Percentiles rank a stretch among this genome's conserved stretches.
Conservation (phyloP, 2,888 invertebrate genomes). For the Drosophila percnosoma region DNA sequence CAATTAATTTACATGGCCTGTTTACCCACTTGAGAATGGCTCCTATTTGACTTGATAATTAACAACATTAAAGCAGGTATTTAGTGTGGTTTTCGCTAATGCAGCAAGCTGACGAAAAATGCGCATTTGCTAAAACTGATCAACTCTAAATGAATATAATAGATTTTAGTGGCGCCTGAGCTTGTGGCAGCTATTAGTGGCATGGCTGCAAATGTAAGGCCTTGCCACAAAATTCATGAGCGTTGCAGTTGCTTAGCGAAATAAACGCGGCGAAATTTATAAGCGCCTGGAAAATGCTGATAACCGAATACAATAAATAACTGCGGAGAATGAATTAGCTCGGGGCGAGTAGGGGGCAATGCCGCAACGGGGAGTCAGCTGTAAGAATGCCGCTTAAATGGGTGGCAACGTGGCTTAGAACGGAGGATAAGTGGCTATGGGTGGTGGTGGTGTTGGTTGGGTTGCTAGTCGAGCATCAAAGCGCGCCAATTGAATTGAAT, state of each 20-base stretch:
- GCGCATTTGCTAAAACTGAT: neutral
- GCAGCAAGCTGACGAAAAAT: neutral
- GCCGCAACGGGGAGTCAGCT: constrained; percentile 35
- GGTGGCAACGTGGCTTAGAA: constrained; percentile 1
- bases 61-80: neutral
- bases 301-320: constrained; percentile 76
- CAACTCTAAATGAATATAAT: neutral
- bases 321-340: neutral
- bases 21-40: constrained; percentile 14
- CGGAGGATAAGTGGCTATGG: neutral
- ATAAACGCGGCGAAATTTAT: constrained; percentile 68
- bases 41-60: constrained; percentile 11
- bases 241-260: constrained; percentile 60
- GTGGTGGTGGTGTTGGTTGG: neutral
- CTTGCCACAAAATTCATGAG: constrained; percentile 65
- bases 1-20: constrained; percentile 55
- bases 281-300: constrained; percentile 69
- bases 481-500: constrained; percentile 64
- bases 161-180: constrained; percentile 27
- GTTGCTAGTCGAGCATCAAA: constrained; percentile 47
- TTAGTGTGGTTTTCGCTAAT: neutral
- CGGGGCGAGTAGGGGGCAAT: neutral
- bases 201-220: constrained; percentile 59
- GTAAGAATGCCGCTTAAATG: constrained; percentile 38
- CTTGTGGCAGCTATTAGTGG: constrained; percentile 15